Base-by-base conservation (phyloP, 2,797 vertebrate genomes). In the Cheirogaleus major region DNA sequence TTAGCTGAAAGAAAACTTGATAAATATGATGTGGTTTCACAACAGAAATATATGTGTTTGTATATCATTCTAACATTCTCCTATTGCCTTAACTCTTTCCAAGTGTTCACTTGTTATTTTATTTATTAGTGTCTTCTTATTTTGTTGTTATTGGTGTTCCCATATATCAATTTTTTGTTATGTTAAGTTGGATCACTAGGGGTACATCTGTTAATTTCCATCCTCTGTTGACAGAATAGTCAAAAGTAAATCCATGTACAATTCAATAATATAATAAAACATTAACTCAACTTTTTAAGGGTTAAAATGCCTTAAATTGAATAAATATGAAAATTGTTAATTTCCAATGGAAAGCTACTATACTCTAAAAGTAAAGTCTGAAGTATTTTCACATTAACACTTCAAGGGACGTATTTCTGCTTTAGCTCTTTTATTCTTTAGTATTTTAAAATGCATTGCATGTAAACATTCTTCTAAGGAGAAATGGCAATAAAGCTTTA, bases 401-500 rank as follows among this genome's bases (percentile, higher is more conserved):
- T 76, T 84, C 96, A 97, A 78, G 88, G 69, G 93, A 78, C 67
- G 84, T 25, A 84, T 57, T 55, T 98, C 50, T 92, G 78, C 30
- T 91, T 98, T 91, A 59, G 76, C 76, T 67, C 35, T 97, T 32
- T 79, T 98, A 91, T 7, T 76, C 13, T 79, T 76, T 48, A 73
- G 18, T 52, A 85, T 97, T 98, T 97, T 96, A 78, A 97, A 98
- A 97, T 88, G 50, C 45, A 78, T 89, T 59, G 72, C 85, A 95
- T 94, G 32, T 75, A 98, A 98, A 80, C 13, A 88, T 75, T 97
- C 95, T 95, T 97, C 79, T 96, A 95, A 98, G 94, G 92, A 91
- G 67, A 98, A 97, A 96, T 76, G 95, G 45, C 75, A 98, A 98
- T 98, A 98, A 98, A 98, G 98, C 89, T 97, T 98, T 98, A 98